These are phyloP conservation scores for Marmota monax DNA, from an alignment of 2,113 vertebrate genomes.

Conservation along the genomic window DNA sequence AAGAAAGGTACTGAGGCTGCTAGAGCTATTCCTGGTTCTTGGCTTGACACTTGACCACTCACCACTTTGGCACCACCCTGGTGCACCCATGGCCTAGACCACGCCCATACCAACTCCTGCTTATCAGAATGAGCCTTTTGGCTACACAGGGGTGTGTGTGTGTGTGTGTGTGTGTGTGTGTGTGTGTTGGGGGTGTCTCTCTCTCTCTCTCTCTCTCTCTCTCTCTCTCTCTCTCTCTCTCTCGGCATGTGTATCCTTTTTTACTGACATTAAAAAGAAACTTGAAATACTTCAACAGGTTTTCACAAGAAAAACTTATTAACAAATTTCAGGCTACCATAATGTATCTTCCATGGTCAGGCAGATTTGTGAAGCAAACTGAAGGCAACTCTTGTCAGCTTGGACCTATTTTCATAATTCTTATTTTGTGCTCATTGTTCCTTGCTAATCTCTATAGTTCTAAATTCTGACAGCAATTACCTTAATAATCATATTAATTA, in stretches of 20 bases:
- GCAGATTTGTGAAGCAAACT: constrained; percentile 66
- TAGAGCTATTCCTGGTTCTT: background rate
- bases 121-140: background rate
- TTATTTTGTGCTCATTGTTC: constrained; percentile 68
- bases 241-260: constrained; percentile 26
- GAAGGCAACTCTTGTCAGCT: constrained; percentile 61
- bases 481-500: constrained; percentile 71
- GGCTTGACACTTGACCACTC: background rate
- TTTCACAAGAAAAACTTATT: constrained; percentile 74
- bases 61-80: background rate
- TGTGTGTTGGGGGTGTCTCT: too few relatives aligned
- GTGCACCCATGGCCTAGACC: background rate
- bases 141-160: too few relatives aligned
- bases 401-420: constrained; percentile 75
- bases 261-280: constrained; percentile 64
- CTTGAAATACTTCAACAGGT: constrained; percentile 65
- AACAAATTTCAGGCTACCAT: constrained; percentile 66
- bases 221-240: too few relatives aligned
- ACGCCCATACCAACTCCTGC: accelerated
- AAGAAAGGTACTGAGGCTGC: background rate
- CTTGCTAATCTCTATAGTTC: constrained; percentile 52
- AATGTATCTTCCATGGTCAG: constrained; percentile 78
- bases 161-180: too few relatives aligned
- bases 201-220: too few relatives aligned
- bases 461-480: constrained; percentile 62